Percentiles rank a stretch among this genome's conserved stretches.
phyloP scores from a whole-genome alignment of 2,888 invertebrate genomes.

The Barypeithes pellucidus region DNA sequence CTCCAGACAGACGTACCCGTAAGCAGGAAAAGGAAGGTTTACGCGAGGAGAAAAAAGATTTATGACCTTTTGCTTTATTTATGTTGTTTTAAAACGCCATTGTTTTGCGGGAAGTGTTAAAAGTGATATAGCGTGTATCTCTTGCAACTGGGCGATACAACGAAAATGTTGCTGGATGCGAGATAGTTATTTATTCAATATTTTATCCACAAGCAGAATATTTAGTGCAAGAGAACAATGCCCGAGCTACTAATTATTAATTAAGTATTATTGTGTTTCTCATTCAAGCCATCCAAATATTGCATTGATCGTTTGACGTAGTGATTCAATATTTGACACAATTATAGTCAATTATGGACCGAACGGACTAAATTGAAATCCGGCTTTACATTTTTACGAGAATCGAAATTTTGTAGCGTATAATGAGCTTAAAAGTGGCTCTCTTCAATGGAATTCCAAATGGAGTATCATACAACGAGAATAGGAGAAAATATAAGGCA shows the following conservation, averaged over 20 bases:
- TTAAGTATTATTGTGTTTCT: too few relatives aligned
- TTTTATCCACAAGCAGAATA: too few relatives aligned
- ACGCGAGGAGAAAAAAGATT: conserved; percentile 30
- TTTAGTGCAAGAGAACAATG: too few relatives aligned
- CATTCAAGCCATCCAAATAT: too few relatives aligned
- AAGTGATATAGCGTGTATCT: conserved; percentile 6
- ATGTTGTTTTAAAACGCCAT: conserved; percentile 25
- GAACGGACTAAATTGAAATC: too few relatives aligned
- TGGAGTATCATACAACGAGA: conserved; percentile 22
- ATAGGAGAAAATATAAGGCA: conserved; percentile 34
- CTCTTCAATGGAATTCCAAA: conserved; percentile 24
- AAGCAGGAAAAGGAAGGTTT: conserved; percentile 22
- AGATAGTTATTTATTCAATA: neutral
- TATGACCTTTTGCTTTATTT: conserved; percentile 24
- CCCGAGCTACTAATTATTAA: too few relatives aligned
- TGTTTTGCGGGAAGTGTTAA: conserved; percentile 4
- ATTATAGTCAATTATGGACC: too few relatives aligned
- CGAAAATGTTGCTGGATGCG: neutral
- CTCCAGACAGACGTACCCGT: conserved; percentile 31
- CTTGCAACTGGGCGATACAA: neutral
- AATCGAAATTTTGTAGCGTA: too few relatives aligned
- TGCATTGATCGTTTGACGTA: too few relatives aligned
- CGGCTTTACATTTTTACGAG: conserved; percentile 1
- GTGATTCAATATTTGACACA: too few relatives aligned
- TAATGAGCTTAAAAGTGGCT: conserved; percentile 16